Base-by-base conservation (phyloP, 1,140 invertebrate genomes). In the Lordiphosa collinella region DNA sequence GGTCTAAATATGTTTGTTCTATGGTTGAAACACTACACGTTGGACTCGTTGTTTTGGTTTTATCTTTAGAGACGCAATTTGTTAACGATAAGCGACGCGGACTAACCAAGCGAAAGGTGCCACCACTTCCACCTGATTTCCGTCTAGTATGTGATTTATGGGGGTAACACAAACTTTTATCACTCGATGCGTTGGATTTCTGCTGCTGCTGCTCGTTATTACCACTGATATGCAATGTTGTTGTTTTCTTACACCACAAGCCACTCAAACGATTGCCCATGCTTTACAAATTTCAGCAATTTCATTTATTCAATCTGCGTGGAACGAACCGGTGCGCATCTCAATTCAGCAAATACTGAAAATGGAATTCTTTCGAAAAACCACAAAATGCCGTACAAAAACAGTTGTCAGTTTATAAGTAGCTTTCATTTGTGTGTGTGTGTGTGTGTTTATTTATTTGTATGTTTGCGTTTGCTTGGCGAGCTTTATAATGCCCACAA, bases 331-430 rank as follows among this genome's bases (percentile, higher is more conserved):
- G 85, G 80, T 66, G 69, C 76, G 80, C 78, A 79, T 84, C 86
- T 88, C 86, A 88, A 87, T 88, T 86, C 79, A 69, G 47, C 80
- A 88, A 86, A 88, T 79, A 88, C 86, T 88, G 86, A 88, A 86
- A 75, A 86, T 67, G 86, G 76, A 86, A 84, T 88, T 88, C 80
- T 86, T 86, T 84, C 48, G 38, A 73, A 66, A 80, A 85, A 82
- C 82, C 72, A 63, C 71, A 73, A 57, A 86, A 79, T 69, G 73
- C 65, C 68, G 62, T 69, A 85, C 56, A 68, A 29, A 60, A 40
- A 80, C 65, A 54, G 32, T 79, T 78, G 74, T 69, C 74, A 66
- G 67, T 73, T 71, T 49, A 70, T 76, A 76, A 76, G 73, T 67
- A 79, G 64, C 74, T 69, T 79, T 73, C 48, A 14, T 64, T 13